Percentiles rank a stretch among this genome's conserved stretches.
Evolutionary conservation across 2,888 invertebrate genomes (phyloP).

Genomic region (Silvanus unidentatus): DNA sequence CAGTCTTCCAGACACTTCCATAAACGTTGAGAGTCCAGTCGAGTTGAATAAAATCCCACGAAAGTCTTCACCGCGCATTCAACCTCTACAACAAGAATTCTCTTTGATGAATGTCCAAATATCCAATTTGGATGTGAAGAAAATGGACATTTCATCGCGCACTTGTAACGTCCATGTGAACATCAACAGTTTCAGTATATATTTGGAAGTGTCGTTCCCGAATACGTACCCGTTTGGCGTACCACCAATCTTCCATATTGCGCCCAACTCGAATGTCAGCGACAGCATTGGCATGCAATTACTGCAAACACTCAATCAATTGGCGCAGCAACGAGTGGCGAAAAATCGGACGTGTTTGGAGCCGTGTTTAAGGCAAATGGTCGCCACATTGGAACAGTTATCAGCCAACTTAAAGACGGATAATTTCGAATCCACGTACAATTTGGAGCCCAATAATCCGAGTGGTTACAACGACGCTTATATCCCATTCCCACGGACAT

Average conservation of each 20-base stretch:
- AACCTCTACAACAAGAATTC: constrained; percentile 68
- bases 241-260: constrained; percentile 62
- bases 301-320: constrained; percentile 72
- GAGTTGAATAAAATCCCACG: constrained; percentile 12
- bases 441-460: background rate
- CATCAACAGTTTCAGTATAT: constrained; percentile 50
- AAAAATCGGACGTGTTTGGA: constrained; percentile 83
- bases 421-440: constrained; percentile 18
- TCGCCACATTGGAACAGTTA: constrained; percentile 58
- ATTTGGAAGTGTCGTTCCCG: constrained; percentile 65
- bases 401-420: constrained; percentile 53
- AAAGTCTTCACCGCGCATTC: constrained; percentile 47
- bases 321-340: constrained; percentile 75
- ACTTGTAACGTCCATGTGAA: constrained; percentile 55
- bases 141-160: constrained; percentile 49
- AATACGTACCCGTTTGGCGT: constrained; percentile 65
- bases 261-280: constrained; percentile 60
- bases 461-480: constrained; percentile 63
- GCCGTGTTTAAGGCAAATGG: constrained; percentile 73
- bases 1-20: constrained; percentile 9
- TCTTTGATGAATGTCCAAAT: constrained; percentile 69
- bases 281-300: constrained; percentile 66
- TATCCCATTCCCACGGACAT: constrained; percentile 91
- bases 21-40: constrained; percentile 6
- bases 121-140: constrained; percentile 61